Evolutionary conservation across 2,113 vertebrate genomes (phyloP).

Genomic region (Gopherus evgoodei): DNA sequence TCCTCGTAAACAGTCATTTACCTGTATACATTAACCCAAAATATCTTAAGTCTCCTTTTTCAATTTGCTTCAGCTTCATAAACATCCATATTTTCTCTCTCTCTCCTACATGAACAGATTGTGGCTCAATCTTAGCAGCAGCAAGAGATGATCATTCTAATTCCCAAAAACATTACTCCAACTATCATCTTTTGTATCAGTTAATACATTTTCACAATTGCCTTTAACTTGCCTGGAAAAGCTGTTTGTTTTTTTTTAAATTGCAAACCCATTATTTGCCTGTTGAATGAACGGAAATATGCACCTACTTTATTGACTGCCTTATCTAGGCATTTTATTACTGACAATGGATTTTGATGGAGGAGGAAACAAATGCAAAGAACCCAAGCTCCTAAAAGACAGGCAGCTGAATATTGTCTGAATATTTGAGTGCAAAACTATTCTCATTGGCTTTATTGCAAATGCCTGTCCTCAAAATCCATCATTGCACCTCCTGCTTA

Average conservation of each 20-base stretch:
- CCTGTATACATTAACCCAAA: neutral
- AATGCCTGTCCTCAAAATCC: neutral
- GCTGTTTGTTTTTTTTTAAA: neutral
- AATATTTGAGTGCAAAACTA: neutral
- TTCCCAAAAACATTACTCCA: neutral
- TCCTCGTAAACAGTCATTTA: neutral
- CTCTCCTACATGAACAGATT: neutral
- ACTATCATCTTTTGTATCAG: neutral
- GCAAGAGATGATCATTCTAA: neutral
- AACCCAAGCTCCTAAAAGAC: neutral
- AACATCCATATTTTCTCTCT: neutral
- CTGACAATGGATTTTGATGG: neutral
- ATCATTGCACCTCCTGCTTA: neutral
- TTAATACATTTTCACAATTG: neutral
- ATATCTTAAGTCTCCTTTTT: neutral
- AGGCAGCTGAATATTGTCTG: neutral
- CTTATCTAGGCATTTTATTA: neutral
- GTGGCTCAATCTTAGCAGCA: neutral
- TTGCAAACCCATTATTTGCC: conserved; percentile 19
- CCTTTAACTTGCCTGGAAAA: neutral
- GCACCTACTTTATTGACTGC: neutral
- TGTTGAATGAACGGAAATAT: neutral
- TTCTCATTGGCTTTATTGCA: accelerated
- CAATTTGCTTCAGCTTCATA: neutral
- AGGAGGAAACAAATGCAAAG: neutral